phyloP scores from a whole-genome alignment of 2,113 vertebrate species.

The Lamprologus lemairii region DNA sequence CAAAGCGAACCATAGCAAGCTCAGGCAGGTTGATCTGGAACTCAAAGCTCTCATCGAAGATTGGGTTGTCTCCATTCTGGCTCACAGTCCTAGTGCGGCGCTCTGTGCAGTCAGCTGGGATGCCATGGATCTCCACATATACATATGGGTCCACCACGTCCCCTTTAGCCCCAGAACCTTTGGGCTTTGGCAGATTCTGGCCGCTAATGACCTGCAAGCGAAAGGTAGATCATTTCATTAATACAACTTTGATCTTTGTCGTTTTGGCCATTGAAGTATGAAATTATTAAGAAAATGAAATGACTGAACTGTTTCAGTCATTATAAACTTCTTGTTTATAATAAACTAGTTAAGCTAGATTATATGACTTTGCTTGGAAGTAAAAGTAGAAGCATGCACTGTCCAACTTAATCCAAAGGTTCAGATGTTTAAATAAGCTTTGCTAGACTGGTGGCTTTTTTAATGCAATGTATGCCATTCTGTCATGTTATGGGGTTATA shows the following conservation, averaged over 20 bases:
- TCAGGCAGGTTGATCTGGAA: slow-evolving; percentile 94
- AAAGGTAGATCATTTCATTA: neutral
- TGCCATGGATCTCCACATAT: slow-evolving; percentile 91
- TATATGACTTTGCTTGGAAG: neutral
- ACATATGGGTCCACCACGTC: slow-evolving; percentile 93
- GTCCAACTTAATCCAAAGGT: neutral
- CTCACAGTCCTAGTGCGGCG: slow-evolving; percentile 89
- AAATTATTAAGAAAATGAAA: neutral
- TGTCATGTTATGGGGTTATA: neutral
- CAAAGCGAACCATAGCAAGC: slow-evolving; percentile 91
- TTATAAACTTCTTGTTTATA: neutral
- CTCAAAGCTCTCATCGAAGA: slow-evolving; percentile 95
- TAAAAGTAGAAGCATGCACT: neutral
- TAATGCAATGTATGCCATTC: neutral
- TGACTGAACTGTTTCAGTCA: neutral
- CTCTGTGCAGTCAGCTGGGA: slow-evolving; percentile 89
- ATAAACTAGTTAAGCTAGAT: neutral
- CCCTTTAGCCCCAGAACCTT: slow-evolving; percentile 88
- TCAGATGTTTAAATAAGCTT: neutral
- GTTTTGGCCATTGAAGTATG: neutral
- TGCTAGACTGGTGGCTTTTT: neutral
- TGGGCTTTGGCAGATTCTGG: slow-evolving; percentile 89
- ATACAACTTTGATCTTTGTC: neutral
- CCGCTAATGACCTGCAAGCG: slow-evolving; percentile 85
- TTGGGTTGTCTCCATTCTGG: slow-evolving; percentile 88